Percentiles rank a stretch among this genome's conserved stretches.
These are phyloP conservation scores for Scortum barcoo DNA, from an alignment of 2,113 vertebrate species.

Conservation along the genomic window DNA sequence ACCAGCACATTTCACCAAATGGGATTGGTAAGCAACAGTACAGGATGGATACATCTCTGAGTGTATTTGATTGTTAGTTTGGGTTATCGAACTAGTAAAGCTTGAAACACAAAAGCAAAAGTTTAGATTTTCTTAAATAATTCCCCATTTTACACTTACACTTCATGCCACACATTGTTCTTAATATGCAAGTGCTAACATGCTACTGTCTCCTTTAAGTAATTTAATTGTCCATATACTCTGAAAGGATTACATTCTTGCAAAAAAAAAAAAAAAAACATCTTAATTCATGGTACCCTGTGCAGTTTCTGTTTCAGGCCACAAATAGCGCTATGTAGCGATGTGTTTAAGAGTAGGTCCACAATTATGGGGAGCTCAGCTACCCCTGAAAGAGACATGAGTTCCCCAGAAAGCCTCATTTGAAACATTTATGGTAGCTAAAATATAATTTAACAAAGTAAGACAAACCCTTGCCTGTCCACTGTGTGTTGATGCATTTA, in stretches of 20 bases:
- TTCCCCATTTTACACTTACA: constrained; percentile 18
- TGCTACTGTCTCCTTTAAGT: not conserved
- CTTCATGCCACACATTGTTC: not conserved
- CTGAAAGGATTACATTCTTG: not conserved
- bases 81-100: not conserved
- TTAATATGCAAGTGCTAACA: not conserved
- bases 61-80: not conserved
- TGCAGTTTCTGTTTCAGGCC: not conserved
- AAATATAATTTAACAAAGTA: too few species aligned
- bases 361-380: too few species aligned
- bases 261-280: not conserved
- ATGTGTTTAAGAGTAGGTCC: not conserved
- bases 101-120: constrained; percentile 29
- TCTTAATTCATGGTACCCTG: not conserved
- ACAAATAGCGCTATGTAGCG: not conserved
- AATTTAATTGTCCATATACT: not conserved
- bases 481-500: too few species aligned
- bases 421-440: too few species aligned
- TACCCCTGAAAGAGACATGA: too few species aligned
- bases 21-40: constrained; percentile 8
- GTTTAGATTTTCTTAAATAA: constrained; percentile 7
- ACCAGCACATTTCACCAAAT: constrained; percentile 25
- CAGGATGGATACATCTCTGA: constrained; percentile 11
- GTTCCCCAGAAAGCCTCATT: too few species aligned
- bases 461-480: too few species aligned